Percentiles rank a stretch among this genome's conserved stretches.
Evolutionary conservation across 37 sponge, comb jelly and placozoan species (phyloP).

Genomic region (Cliona cf. orientalis): DNA sequence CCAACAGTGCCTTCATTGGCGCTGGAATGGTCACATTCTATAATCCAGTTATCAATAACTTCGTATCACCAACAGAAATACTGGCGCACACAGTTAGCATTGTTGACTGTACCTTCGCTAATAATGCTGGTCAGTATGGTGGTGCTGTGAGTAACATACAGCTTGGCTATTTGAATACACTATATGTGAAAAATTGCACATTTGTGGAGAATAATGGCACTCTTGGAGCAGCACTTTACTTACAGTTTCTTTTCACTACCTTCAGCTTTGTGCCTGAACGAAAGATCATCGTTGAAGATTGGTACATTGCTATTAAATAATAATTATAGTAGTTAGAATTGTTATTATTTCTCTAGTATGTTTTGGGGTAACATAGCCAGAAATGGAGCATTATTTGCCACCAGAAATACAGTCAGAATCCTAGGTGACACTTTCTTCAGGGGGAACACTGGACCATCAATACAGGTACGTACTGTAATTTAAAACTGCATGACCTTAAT

Average conservation of each 20-base stretch:
- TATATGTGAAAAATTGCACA: not conserved
- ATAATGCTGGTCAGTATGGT: constrained; percentile 20
- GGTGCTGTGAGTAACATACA: constrained; percentile 16
- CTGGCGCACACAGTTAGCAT: not conserved
- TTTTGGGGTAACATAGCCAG: constrained; percentile 2
- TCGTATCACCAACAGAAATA: not conserved
- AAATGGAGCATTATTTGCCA: constrained; percentile 11
- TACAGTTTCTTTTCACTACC: not conserved
- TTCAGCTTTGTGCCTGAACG: not conserved
- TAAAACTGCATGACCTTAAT: not conserved
- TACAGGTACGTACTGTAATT: constrained; percentile 16
- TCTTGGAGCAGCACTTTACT: constrained; percentile 18
- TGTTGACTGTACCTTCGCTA: not conserved
- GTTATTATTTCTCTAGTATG: not conserved
- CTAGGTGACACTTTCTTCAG: not conserved
- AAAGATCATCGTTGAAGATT: not conserved
- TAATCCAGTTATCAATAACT: constrained; percentile 1
- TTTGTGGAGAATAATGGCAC: constrained; percentile 4
- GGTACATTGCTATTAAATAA: not conserved
- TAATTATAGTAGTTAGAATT: not conserved
- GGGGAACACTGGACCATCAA: constrained; percentile 21
- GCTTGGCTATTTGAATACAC: not conserved
- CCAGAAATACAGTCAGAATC: not conserved
- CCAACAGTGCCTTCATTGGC: not conserved
- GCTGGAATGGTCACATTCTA: too few relatives aligned